A percentile compares a stretch with the other conserved stretches of the same genome.
Evolutionary conservation across 2,888 invertebrate species (phyloP).

Genomic region (Phaedon cochleariae): DNA sequence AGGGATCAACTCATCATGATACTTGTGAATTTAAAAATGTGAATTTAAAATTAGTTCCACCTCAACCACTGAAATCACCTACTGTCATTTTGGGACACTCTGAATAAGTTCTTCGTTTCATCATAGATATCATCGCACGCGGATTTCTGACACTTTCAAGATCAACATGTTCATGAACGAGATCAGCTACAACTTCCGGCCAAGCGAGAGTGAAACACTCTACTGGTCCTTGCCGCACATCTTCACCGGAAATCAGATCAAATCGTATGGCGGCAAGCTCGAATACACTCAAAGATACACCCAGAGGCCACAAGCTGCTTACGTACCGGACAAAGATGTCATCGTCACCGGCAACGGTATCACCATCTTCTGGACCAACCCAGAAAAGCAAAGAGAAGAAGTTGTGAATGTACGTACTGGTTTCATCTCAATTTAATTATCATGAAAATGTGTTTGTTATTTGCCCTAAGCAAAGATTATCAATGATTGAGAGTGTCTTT

Average conservation of each 20-base stretch:
- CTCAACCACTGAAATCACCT: no score
- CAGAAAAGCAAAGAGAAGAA: constrained; percentile 66
- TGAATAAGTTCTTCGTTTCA: background rate
- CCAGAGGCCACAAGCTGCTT: constrained; percentile 62
- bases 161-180: constrained; percentile 68
- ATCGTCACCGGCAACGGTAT: constrained; percentile 82
- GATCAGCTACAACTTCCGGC: constrained; percentile 68
- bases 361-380: constrained; percentile 79
- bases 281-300: constrained; percentile 78
- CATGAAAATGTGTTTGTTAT: no score
- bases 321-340: constrained; percentile 79
- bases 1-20: no score
- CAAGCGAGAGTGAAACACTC: constrained; percentile 63
- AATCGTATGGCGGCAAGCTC: constrained; percentile 87
- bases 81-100: no score
- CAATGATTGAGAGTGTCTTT: no score
- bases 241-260: constrained; percentile 78
- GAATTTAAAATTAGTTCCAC: no score
- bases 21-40: no score
- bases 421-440: no score
- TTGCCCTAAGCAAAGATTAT: no score
- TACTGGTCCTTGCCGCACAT: constrained; percentile 81
- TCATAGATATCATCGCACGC: constrained; percentile 52
- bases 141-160: constrained; percentile 63
- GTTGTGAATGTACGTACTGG: constrained; percentile 67